Evolutionary conservation across 2,888 invertebrate genomes (phyloP).

Genomic region (Sinodicranocentrus sp.): DNA sequence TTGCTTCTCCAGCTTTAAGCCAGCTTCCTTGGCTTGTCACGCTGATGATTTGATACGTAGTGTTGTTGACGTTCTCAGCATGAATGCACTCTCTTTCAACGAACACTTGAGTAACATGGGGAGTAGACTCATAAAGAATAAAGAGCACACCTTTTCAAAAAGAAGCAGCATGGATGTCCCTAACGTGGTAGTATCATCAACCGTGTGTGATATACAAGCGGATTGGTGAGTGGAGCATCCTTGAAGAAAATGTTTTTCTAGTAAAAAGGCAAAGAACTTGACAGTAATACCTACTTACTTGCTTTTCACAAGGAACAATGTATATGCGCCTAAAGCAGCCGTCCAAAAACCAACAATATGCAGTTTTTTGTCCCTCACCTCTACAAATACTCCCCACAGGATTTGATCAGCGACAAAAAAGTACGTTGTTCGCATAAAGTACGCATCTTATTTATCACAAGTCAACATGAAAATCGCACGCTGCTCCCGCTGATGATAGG

Average conservation of each 20-base stretch:
- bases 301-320: neutral
- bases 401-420: neutral
- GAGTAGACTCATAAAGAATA: slow-evolving; percentile 23
- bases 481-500: neutral
- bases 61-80: slow-evolving; percentile 29
- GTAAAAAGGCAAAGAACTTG: slow-evolving; percentile 63
- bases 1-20: slow-evolving; percentile 19
- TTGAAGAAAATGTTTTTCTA: slow-evolving; percentile 47
- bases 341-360: neutral
- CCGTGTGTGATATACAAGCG: neutral
- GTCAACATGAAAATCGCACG: slow-evolving; percentile 8
- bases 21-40: slow-evolving; percentile 7
- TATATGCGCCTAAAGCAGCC: no score
- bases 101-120: neutral
- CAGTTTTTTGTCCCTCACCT: slow-evolving; percentile 17
- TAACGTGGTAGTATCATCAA: neutral
- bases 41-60: neutral
- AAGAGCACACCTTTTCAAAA: slow-evolving; percentile 24
- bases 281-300: slow-evolving; percentile 28
- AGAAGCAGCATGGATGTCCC: neutral
- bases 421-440: slow-evolving; percentile 20
- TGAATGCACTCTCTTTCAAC: slow-evolving; percentile 7
- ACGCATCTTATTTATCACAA: slow-evolving; percentile 21
- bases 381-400: no score
- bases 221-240: slow-evolving; percentile 32